These are phyloP conservation scores for Campoplex nolae DNA, from an alignment of 2,888 invertebrate species.

Conservation along the genomic window DNA sequence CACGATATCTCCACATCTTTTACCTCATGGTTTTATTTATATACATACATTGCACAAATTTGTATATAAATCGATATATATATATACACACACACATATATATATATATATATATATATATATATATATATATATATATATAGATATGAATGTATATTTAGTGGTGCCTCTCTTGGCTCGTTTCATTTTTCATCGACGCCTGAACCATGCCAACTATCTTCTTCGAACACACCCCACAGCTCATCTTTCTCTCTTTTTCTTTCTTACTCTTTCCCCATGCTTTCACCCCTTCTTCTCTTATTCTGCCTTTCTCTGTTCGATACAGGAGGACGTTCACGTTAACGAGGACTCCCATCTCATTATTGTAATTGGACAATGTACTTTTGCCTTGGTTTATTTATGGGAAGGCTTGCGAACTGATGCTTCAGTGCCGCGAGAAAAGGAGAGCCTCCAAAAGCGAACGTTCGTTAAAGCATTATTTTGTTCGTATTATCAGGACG, in stretches of 20 bases:
- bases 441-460: slow-evolving; percentile 53
- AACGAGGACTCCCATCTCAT: slow-evolving; percentile 77
- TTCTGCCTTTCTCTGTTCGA: slow-evolving; percentile 50
- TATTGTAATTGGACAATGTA: slow-evolving; percentile 79
- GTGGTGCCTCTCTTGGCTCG: slow-evolving; percentile 55
- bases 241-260: slow-evolving; percentile 28
- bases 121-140: neutral
- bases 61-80: neutral
- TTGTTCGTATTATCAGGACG: slow-evolving; percentile 52
- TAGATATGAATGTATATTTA: slow-evolving; percentile 8
- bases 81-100: neutral
- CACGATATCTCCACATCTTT: slow-evolving; percentile 43
- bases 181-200: slow-evolving; percentile 68
- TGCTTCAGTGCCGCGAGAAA: slow-evolving; percentile 56
- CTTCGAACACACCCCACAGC: slow-evolving; percentile 29
- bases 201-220: slow-evolving; percentile 50
- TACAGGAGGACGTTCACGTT: slow-evolving; percentile 64
- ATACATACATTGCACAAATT: neutral
- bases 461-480: slow-evolving; percentile 71
- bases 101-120: neutral
- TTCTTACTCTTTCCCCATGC: slow-evolving; percentile 39
- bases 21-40: slow-evolving; percentile 14
- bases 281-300: slow-evolving; percentile 54
- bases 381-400: slow-evolving; percentile 75
- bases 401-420: slow-evolving; percentile 66